Percentiles rank a stretch among this genome's conserved stretches.
phyloP scores from a whole-genome alignment of 2,797 vertebrate species.

The Antennarius maculatus region DNA sequence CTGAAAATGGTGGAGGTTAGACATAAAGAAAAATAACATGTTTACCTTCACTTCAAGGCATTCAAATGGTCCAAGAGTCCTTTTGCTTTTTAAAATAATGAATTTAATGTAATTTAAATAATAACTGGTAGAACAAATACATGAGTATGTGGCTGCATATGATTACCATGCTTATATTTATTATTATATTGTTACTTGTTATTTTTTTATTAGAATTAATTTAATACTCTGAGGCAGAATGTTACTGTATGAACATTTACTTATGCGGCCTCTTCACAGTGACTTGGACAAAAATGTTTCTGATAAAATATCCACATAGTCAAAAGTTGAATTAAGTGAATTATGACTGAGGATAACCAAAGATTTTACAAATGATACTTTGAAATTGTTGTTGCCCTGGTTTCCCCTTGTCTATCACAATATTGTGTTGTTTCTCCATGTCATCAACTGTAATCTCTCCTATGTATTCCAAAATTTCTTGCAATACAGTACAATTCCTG shows the following conservation, averaged over 20 bases:
- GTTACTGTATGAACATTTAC: not conserved
- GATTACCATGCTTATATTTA: no score
- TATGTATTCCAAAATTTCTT: constrained; percentile 5
- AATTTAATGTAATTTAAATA: constrained; percentile 16
- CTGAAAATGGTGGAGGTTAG: constrained; percentile 37
- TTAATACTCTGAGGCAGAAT: not conserved
- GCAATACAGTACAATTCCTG: constrained; percentile 6
- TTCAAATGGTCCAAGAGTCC: constrained; percentile 21
- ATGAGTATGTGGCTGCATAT: not conserved
- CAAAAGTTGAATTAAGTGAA: constrained; percentile 33
- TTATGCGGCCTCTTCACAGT: not conserved
- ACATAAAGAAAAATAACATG: not conserved
- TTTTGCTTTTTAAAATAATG: constrained; percentile 20
- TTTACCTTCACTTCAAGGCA: constrained; percentile 9
- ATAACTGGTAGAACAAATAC: constrained; percentile 6
- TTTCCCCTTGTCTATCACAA: constrained; percentile 55
- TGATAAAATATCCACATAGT: constrained; percentile 36
- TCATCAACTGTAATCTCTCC: constrained; percentile 17
- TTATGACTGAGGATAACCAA: constrained; percentile 46
- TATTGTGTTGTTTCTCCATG: constrained; percentile 30
- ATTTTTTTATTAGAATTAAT: no score
- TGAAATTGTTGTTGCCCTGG: constrained; percentile 41
- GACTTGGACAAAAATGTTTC: constrained; percentile 18
- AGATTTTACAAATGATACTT: constrained; percentile 59
- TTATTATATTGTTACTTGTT: no score